Evolutionary conservation across 2,797 vertebrate species (phyloP).

Genomic region (Mus minutoides): DNA sequence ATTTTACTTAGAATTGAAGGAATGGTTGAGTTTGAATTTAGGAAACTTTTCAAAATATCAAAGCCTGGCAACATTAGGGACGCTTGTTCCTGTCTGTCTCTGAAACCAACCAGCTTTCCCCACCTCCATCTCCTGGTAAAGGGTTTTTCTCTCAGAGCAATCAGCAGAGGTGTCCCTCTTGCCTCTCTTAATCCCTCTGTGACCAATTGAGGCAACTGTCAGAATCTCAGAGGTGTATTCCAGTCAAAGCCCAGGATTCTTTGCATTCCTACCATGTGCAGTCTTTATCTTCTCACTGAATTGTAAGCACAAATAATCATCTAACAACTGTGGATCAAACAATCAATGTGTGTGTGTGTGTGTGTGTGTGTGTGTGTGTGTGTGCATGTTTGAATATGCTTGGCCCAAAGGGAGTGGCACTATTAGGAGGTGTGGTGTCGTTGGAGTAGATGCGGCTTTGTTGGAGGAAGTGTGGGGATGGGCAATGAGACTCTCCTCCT

Average conservation of each 20-base stretch:
- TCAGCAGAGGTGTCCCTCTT: not conserved
- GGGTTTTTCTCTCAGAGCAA: conserved; percentile 1
- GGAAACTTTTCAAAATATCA: conserved; percentile 35
- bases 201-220: not conserved
- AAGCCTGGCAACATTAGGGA: not conserved
- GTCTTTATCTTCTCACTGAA: conserved; percentile 32
- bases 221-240: not conserved
- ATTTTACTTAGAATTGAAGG: conserved; percentile 55
- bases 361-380: too few relatives aligned
- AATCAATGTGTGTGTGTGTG: not conserved
- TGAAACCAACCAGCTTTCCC: not conserved
- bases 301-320: conserved; percentile 60
- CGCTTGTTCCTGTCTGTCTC: not conserved
- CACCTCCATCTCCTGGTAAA: not conserved
- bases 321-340: conserved; percentile 45
- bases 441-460: not conserved
- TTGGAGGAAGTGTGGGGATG: too few relatives aligned
- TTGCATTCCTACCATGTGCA: not conserved
- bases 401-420: not conserved
- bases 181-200: not conserved
- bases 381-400: too few relatives aligned
- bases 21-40: not conserved
- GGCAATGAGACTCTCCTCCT: too few relatives aligned
- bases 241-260: not conserved
- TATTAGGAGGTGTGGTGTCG: not conserved